Evolutionary conservation across 2,113 vertebrate species (phyloP).

Genomic region (Pelusios castaneus): DNA sequence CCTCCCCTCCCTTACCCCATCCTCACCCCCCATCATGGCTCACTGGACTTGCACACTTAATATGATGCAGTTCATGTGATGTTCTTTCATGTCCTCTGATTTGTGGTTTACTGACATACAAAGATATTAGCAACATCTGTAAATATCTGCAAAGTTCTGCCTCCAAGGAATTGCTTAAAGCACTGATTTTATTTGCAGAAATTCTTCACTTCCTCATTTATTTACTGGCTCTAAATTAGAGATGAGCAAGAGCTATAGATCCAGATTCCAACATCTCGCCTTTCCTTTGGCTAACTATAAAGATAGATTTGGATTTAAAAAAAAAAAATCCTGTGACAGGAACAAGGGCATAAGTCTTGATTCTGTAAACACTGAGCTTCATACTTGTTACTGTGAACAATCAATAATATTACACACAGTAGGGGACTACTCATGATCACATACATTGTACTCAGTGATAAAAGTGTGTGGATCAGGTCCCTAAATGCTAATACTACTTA

Average conservation of each 20-base stretch:
- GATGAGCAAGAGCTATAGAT: not conserved
- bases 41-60: not conserved
- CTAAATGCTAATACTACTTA: not conserved
- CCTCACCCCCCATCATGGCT: not conserved
- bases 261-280: not conserved
- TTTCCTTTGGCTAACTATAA: not conserved
- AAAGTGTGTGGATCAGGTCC: not conserved
- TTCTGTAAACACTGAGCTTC: not conserved
- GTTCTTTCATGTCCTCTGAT: not conserved
- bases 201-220: not conserved
- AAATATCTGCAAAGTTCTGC: not conserved
- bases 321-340: not conserved
- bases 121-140: not conserved
- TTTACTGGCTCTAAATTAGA: not conserved
- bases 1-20: no score
- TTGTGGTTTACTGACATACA: not conserved
- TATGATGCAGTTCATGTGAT: not conserved
- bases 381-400: not conserved
- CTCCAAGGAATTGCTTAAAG: not conserved
- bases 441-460: not conserved
- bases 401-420: not conserved
- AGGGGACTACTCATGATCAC: not conserved
- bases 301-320: no score
- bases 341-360: not conserved
- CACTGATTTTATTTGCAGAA: not conserved